Base-by-base conservation (phyloP, 2,888 invertebrate species). In the Xylocampa areola region DNA sequence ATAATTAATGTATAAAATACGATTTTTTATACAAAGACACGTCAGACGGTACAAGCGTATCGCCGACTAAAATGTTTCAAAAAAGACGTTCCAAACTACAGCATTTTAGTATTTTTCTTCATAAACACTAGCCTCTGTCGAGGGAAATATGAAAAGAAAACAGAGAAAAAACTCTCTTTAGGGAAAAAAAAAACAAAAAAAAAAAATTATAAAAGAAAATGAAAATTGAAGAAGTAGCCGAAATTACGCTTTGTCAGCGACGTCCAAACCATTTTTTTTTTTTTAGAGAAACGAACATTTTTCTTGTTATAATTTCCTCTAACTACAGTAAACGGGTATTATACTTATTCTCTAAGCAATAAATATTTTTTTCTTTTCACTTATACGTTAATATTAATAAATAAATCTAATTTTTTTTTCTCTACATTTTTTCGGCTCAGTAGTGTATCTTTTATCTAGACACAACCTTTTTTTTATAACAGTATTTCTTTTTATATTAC, bases 301-400 rank as follows among this genome's bases (percentile, higher is more conserved):
- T 72, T 74, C 68, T 64, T 77, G 73, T 77, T 71, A 73, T 72
- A 68, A 57, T 72, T 75, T 69, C 39, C 62, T 75, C 86, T 87
- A 87, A 74, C 92, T 92, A 91, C 90, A 91, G 91, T 91, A 91
- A 90, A 91, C 61, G 91, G 84, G 89, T 92, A 92, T 90, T 87
- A 89, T 72, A 80, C 89, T 89, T 90, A 90, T 27, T 43, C 41
- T 63, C 88, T 91, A 82, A 69, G 85, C 88, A 92, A 93, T 94
- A 94, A 94, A 94, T 94, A 94, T 93, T 91, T 91, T 75, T 89
- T 92, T 91, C 89, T 90, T 92, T 91, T 82, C 84, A 81, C 90
- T 90, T 92, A 88, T 60, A 74, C 48, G 64, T 70, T 84, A 85
- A 84, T 80, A 82, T 71, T 80, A 84, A 88, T 92, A 92, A 92